Evolutionary conservation across 1,140 invertebrate species (phyloP), one percentile per base, ranked within the genome.

Genomic region (Diuraphis noxia): DNA sequence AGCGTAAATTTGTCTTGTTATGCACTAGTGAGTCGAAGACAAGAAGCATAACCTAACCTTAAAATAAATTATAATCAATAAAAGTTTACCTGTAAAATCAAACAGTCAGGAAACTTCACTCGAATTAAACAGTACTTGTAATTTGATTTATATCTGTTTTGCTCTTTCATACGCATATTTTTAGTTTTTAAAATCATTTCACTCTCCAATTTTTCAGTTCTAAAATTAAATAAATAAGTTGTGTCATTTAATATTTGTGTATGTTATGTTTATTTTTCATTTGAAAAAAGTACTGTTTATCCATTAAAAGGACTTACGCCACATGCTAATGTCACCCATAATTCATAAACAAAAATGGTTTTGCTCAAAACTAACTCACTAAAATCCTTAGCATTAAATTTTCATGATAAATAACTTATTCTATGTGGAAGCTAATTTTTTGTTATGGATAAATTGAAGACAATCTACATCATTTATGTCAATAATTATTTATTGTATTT

Each of bases 101-200:
- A 95, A 19, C 96, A 96, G 95, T 99, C 97, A 0, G 98, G 98
- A 94, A 99, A 98, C 87, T 97, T 95, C 92, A 99, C 95, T 92
- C 98, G 94, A 84, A 99, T 96, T 5, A 98, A 94, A 13, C 96
- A 95, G 93, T 96, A 99, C 93, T 96, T 96, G 93, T 99, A 99
- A 94, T 96, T 96, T 72, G 91, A 96, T 72, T 88, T 95, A 93
- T 97, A 95, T 93, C 97, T 96, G 88, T 96, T 94, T 92, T 96
- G 93, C 93, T 98, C 97, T 93, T 96, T 96, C 94, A 99, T 98
- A 25, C 98, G 94, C 97, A 99, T 98, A 1, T 97, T 97, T 94
- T 98, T 98, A 0, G 98, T 99, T 91, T 97, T 94, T 5, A 99
- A 94, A 95, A 98, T 96, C 93, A 97, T 95, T 93, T 96, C 95